Conservation (phyloP, 37 sponge, comb jelly and placozoan genomes). For the Lycopodina hypogea region DNA sequence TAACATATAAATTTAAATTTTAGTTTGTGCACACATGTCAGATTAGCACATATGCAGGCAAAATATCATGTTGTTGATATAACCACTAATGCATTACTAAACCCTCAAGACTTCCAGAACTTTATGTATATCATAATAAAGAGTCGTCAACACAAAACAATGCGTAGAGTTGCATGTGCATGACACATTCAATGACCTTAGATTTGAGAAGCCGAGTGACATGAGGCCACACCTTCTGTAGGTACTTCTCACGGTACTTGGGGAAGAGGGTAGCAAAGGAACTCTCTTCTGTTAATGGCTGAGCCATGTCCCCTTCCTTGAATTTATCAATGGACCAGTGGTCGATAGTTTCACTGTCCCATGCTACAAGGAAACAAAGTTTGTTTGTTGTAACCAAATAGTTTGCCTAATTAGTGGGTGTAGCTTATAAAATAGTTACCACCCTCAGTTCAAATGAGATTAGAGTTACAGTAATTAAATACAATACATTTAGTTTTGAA, state of each 20-base stretch:
- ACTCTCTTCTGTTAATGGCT: conserved; percentile 87
- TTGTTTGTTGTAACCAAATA: not conserved
- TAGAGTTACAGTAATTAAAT: too few species aligned
- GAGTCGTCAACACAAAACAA: too few species aligned
- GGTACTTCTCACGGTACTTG: conserved; percentile 93
- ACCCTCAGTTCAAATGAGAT: not conserved
- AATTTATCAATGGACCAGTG: conserved; percentile 94
- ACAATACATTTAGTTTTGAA: too few species aligned
- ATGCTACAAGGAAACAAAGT: conserved; percentile 43
- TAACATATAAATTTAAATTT: too few species aligned
- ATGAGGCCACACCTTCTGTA: conserved; percentile 91
- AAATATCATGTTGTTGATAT: too few species aligned
- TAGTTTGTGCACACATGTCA: too few species aligned
- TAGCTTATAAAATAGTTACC: not conserved
- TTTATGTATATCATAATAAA: too few species aligned
- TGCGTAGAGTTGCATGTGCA: too few species aligned
- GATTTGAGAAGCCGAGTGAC: conserved; percentile 66
- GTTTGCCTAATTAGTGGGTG: not conserved
- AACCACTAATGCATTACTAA: too few species aligned
- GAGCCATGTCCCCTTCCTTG: conserved; percentile 82
- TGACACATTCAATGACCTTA: too few species aligned
- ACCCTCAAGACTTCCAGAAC: too few species aligned
- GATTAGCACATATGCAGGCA: too few species aligned
- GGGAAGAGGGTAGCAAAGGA: conserved; percentile 99
- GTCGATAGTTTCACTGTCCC: conserved; percentile 84